These are phyloP conservation scores for Brachyrhaphis roseni DNA, from an alignment of 2,797 vertebrate species.

Conservation along the genomic window DNA sequence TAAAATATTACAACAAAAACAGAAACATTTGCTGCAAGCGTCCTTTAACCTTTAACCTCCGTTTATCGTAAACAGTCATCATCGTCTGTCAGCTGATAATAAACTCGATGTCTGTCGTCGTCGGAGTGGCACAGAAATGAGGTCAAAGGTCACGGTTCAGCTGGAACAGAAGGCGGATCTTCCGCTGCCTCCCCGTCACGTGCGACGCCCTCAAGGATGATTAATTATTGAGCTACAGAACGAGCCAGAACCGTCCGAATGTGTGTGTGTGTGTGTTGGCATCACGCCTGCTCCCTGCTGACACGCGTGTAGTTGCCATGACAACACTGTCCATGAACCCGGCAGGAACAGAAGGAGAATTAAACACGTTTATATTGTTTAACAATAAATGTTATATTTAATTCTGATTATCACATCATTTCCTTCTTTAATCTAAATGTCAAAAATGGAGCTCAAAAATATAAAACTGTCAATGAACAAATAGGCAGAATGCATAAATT, in stretches of 20 bases:
- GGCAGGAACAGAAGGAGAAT: not conserved
- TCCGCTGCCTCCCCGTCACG: slow-evolving; percentile 17
- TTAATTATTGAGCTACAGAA: slow-evolving; percentile 72
- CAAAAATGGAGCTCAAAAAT: not conserved
- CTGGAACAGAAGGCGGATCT: not conserved
- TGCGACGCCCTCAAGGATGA: slow-evolving; percentile 43
- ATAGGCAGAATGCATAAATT: not conserved
- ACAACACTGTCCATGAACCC: slow-evolving; percentile 42
- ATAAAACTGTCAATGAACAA: not conserved
- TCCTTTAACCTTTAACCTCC: not conserved
- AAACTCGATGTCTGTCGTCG: not conserved
- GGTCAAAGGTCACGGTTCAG: slow-evolving; percentile 27
- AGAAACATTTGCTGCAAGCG: no score
- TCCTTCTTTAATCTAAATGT: not conserved
- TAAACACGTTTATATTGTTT: not conserved
- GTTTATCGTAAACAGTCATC: not conserved
- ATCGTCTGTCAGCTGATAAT: not conserved
- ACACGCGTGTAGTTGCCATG: slow-evolving; percentile 49
- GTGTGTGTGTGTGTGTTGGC: slow-evolving; percentile 21
- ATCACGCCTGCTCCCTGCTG: slow-evolving; percentile 11
- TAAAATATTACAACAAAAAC: no score
- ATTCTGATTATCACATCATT: not conserved
- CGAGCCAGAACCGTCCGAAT: slow-evolving; percentile 4
- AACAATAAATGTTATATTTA: not conserved
- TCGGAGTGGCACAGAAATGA: not conserved